Evolutionary conservation across 2,113 vertebrate species (phyloP), one percentile per base, ranked within the genome.

Genomic region (Campylomormyrus tamandua): DNA sequence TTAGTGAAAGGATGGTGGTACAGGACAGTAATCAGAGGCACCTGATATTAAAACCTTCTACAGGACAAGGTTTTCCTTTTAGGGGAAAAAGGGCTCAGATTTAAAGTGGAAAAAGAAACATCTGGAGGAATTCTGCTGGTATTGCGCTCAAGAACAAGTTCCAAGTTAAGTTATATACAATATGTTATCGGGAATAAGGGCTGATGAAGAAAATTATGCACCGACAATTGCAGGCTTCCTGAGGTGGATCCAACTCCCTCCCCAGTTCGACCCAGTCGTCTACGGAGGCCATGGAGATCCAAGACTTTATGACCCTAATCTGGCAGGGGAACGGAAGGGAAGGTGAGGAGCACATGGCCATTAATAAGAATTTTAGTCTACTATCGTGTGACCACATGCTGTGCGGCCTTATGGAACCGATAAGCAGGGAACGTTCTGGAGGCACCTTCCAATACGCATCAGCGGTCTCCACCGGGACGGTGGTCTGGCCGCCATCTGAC

Each of bases 301-400:
- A 80, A 70, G 85, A 56, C 86, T 70, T 88, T 50, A 52, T 66
- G 66, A 35, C 90, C 83, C 77, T 91, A 89, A 91, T 91, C 89
- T 88, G 90, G 58, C 27, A 31, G 80, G 62, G 39, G 39, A 39
- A 39, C 2, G 39, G 0, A 11, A 31, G 10, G 31, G 58, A 27
- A 19, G 10, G 45, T 13, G 10, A 21, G 50, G 48, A 42, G 52
- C 49, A 52, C 15, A 66, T 35, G 39, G 83, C 88, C 46, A 91
- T 89, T 84, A 70, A 70, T 31, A 70, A 70, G 86, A 88, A 83
- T 86, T 91, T 90, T 90, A 91, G 89, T 49, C 80, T 87, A 84
- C 50, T 88, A 85, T 88, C 86, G 53, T 15, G 45, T n/a, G 31
- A 80, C 48, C 50, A 52, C 53, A 83, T 50, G 90, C 49, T 83